Evolutionary conservation across 2,113 vertebrate genomes (phyloP).

Genomic region (Rhipidura dahli): DNA sequence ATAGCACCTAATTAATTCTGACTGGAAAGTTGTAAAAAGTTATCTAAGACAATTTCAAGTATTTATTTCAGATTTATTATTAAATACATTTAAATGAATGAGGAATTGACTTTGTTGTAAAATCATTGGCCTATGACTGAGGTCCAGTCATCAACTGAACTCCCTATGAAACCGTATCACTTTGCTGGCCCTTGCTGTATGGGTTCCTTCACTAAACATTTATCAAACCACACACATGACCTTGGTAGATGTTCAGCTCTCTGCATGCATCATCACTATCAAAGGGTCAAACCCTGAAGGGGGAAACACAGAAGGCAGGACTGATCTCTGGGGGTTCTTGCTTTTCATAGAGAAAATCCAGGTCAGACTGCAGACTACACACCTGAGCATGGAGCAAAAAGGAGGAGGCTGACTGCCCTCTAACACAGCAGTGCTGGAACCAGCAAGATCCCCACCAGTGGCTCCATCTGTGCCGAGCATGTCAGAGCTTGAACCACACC

Average conservation of each 20-base stretch:
- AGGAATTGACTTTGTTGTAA: neutral
- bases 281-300: neutral
- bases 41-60: neutral
- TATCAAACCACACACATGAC: neutral
- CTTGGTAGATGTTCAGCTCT: neutral
- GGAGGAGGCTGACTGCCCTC: neutral
- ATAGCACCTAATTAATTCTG: neutral
- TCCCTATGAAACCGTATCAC: neutral
- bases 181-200: neutral
- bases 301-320: neutral
- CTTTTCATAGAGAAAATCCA: neutral
- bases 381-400: rapidly evolving
- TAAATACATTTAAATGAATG: neutral
- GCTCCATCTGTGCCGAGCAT: rapidly evolving
- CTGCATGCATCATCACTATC: neutral
- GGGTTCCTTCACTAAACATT: neutral
- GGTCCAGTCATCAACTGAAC: neutral
- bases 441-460: rapidly evolving
- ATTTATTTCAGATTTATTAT: neutral
- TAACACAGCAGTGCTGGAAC: neutral
- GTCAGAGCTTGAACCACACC: rapidly evolving
- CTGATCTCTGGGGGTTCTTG: neutral
- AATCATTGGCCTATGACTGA: neutral
- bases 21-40: constrained; percentile 10
- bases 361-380: neutral